Evolutionary conservation across 2,888 invertebrate genomes (phyloP).

Genomic region (Gasteruption jaculator): DNA sequence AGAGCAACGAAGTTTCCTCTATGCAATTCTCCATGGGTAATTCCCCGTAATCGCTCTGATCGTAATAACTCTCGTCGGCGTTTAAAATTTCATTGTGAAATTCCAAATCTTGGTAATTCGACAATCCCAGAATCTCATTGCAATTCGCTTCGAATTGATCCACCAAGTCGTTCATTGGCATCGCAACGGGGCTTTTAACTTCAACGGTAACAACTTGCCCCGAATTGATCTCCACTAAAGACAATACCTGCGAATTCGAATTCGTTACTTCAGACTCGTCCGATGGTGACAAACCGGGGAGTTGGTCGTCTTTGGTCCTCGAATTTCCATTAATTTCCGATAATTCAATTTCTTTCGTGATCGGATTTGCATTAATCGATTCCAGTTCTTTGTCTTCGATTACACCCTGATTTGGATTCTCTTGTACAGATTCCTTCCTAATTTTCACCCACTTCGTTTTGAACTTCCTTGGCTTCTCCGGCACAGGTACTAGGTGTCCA

Average conservation of each 20-base stretch:
- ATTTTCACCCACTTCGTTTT: slow-evolving; percentile 19
- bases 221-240: slow-evolving; percentile 35
- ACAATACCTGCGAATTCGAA: slow-evolving; percentile 32
- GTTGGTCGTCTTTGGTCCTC: slow-evolving; percentile 1
- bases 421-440: slow-evolving; percentile 12
- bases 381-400: too few relatives aligned
- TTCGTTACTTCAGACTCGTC: slow-evolving; percentile 16
- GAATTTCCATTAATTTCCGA: not conserved
- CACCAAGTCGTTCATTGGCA: slow-evolving; percentile 30
- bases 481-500: slow-evolving; percentile 37
- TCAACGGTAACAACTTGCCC: slow-evolving; percentile 38
- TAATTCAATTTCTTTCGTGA: too few relatives aligned
- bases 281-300: slow-evolving; percentile 5
- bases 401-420: too few relatives aligned
- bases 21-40: slow-evolving; percentile 28
- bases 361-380: too few relatives aligned
- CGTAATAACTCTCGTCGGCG: slow-evolving; percentile 31
- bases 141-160: slow-evolving; percentile 36
- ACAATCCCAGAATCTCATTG: slow-evolving; percentile 33
- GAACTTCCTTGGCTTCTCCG: slow-evolving; percentile 30
- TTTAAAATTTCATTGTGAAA: slow-evolving; percentile 30
- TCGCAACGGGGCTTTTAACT: slow-evolving; percentile 30
- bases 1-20: slow-evolving; percentile 28
- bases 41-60: slow-evolving; percentile 31
- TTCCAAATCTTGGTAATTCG: slow-evolving; percentile 31